Base-by-base conservation (phyloP, 1,140 invertebrate genomes). In the Acyrthosiphon pisum region DNA sequence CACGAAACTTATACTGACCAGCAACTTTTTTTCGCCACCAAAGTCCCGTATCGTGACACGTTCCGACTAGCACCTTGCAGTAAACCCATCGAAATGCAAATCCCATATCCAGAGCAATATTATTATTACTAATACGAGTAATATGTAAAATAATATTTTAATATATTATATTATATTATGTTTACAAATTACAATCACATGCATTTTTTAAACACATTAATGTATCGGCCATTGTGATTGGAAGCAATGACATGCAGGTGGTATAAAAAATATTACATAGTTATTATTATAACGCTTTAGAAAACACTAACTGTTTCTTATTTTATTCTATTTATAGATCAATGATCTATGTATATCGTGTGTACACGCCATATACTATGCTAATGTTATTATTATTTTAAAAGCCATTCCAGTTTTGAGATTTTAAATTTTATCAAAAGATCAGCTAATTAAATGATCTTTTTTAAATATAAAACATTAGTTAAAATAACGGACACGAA, bases 11-110 rank as follows among this genome's bases (percentile, higher is more conserved):
- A 14, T 48, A 53, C 50, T 53, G 20, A 23, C 22, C 50, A 22
- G 20, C 20, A 23, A 83, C 48, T 93, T 86, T 93, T 93, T 93
- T 93, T 93, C 35, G 37, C 30, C 23, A 56, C 1, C 20, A 53
- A 88, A 88, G 26, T 50, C 20, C 50, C 50, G 6, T 14, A 23
- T 30, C 4, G 14, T 76, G n/a, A n/a, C 30, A n/a, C n/a, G 30
- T n/a, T n/a, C 14, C n/a, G 14, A n/a, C 60, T n/a, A 76, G n/a
- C 60, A 6, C 30, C 14, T 68, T n/a, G 26, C 30, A 68, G 60
- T 68, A 76, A 76, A 18, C 30, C 11, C n/a, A n/a, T n/a, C 14
- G 60, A 76, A 35, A 76, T 18, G 1, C n/a, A 6, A 76, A n/a
- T n/a, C 60, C n/a, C 60, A 76, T 1, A n/a, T 68, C 14, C 60